Evolutionary conservation across 2,888 invertebrate genomes (phyloP), one percentile per base, ranked within the genome.

Genomic region (Meliscaeva auricollis): DNA sequence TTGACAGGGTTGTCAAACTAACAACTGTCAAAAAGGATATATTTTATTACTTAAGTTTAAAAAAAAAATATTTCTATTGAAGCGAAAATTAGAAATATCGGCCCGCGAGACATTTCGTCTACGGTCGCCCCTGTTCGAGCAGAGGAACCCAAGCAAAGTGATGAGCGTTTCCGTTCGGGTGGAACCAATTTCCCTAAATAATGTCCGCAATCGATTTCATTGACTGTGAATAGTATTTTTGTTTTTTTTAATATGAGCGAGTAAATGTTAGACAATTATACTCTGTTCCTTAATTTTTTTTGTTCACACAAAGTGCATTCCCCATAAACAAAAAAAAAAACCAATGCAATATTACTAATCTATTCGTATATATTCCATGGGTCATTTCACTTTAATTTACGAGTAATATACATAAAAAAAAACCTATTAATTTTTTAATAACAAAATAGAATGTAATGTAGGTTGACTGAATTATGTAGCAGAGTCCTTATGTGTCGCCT

Each of bases 181-280:
- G 75, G 75, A 56, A 75, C 66, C 56, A 68, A 75, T 66, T 58
- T 66, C 46, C 17, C 56, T 58, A 74, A 64, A 30, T 54, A 52
- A 30, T 44, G 52, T 74, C 30, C 17, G 38, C 22, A 52, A 74
- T 74, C 62, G 73, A 74, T 74, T 41, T 52, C 26, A 50, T 8
- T 38, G 17, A 41, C 17, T 48, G 13, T 13, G 35, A 35, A 9
- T 30, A 46, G 8, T 1, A 13, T 8, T n/a, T 13, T 56, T 56
- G 4, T 35, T 56, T 52, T 48, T 17, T 48, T 48, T 48, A 17
- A 41, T 3, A 11, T 41, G 13, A 41, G 4, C 4, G 26, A 26
- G 4, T 22, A 52, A 52, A 54, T 54, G 54, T 58, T 17, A 13
- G 35, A 11, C 17, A 30, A 17, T 17, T 46, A 7, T 38, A 38